phyloP scores from a whole-genome alignment of 2,888 invertebrate genomes.

The Sycophila texana region DNA sequence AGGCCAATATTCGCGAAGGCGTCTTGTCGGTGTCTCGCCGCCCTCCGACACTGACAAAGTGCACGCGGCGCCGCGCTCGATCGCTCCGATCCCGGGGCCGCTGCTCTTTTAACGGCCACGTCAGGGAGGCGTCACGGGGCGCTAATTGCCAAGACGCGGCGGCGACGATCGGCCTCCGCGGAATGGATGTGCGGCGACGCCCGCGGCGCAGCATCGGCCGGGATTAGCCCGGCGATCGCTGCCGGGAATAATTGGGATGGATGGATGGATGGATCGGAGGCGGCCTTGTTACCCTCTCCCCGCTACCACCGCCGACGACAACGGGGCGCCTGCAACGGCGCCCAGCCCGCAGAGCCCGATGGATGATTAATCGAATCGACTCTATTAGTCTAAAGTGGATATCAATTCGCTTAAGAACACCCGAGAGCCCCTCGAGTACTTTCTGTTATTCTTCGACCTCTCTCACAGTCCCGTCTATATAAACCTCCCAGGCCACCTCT shows the following conservation, averaged over 20 bases:
- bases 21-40: neutral
- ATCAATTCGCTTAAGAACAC: conserved; percentile 54
- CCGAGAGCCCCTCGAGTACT: conserved; percentile 17
- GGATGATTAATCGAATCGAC: conserved; percentile 55
- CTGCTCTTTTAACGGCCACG: no score
- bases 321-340: neutral
- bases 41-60: conserved; percentile 9
- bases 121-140: conserved; percentile 10
- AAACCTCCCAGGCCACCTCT: neutral
- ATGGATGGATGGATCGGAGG: conserved; percentile 46
- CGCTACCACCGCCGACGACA: no score
- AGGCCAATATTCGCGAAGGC: no score
- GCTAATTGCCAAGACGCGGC: conserved; percentile 22
- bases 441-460: neutral
- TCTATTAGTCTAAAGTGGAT: conserved; percentile 55
- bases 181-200: conserved; percentile 13
- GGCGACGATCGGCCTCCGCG: conserved; percentile 16
- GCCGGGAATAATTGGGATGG: conserved; percentile 46
- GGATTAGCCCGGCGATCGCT: conserved; percentile 34
- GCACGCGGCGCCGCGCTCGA: no score
- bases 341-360: neutral
- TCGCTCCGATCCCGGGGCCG: no score
- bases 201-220: conserved; percentile 8
- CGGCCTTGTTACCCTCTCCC: conserved; percentile 21
- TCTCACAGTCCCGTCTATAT: neutral